Base-by-base conservation (phyloP, 2,888 invertebrate genomes). In the Esperia sulphurella region DNA sequence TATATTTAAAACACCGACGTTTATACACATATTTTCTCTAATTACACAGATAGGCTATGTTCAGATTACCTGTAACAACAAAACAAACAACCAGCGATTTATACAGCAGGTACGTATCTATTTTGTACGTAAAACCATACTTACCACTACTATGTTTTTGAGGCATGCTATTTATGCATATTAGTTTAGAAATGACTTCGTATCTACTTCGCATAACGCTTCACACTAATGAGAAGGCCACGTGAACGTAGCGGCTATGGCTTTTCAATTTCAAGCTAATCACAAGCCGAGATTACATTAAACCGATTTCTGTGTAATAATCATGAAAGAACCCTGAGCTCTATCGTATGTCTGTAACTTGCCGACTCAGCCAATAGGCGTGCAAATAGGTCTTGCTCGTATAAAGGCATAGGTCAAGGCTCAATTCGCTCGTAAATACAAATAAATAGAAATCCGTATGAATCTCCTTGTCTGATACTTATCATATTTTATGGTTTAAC, bases 401-500 rank as follows among this genome's bases (percentile, higher is more conserved):
- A 58, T n/a, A n/a, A n/a, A n/a, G n/a, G n/a, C n/a, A n/a, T 70
- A 59, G 84, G 80, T 78, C 83, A 82, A 83, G 80, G 83, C 73
- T 67, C 75, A 64, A 70, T 75, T 73, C 66, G 66, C 69, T 82
- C 83, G 79, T 84, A 83, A 86, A 84, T 83, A 84, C 79, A 77
- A 83, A 82, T 81, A 84, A 81, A 84, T 81, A 75, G 76, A 75
- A 76, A 72, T 72, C 75, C 70, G 73, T 64, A 77, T 73, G 81
- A 79, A 79, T 80, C 75, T 78, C 77, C 76, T 81, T 79, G 77
- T 64, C 66, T 65, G 81, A 83, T 83, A 71, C 74, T 83, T 83
- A 85, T 85, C 84, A 81, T 83, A 79, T 82, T 83, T 86, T 83
- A 84, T 79, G 72, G 68, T 76, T 77, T 66, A 79, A 79, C 75